Percentiles rank a stretch among this genome's conserved stretches.
phyloP scores from a whole-genome alignment of 2,888 invertebrate genomes.

The Caenorhabditis panamensis region DNA sequence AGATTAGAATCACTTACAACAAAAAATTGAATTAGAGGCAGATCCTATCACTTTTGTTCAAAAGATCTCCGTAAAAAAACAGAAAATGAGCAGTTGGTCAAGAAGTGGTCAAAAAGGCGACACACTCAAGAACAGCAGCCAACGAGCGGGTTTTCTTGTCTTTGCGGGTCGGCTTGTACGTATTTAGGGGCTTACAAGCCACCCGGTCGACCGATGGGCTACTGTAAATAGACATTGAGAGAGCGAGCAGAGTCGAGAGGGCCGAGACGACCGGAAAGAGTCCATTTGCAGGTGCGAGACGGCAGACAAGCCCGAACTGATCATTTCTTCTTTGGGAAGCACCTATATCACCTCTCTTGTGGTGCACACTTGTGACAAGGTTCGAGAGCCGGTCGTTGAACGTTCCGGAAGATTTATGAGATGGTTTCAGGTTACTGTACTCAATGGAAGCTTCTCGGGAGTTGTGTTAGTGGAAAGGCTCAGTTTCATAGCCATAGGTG shows the following conservation, averaged over 20 bases:
- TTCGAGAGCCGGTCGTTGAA: slow-evolving; percentile 8
- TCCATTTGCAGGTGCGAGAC: slow-evolving; percentile 67
- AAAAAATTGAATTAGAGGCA: too few relatives aligned
- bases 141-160: slow-evolving; percentile 12
- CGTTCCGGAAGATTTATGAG: neutral
- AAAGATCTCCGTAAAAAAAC: too few relatives aligned
- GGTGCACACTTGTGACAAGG: slow-evolving; percentile 70
- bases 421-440: slow-evolving; percentile 62
- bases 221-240: slow-evolving; percentile 41
- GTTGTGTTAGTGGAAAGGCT: slow-evolving; percentile 62
- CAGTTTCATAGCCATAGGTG: slow-evolving; percentile 65
- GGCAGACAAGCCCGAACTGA: slow-evolving; percentile 61
- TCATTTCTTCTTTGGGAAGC: slow-evolving; percentile 67
- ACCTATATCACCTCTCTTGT: slow-evolving; percentile 68
- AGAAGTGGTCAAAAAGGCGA: slow-evolving; percentile 3
- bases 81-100: slow-evolving; percentile 1
- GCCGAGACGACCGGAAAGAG: slow-evolving; percentile 2
- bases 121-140: neutral
- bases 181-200: slow-evolving; percentile 58
- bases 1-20: too few relatives aligned
- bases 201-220: slow-evolving; percentile 26
- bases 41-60: too few relatives aligned
- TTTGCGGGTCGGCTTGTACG: slow-evolving; percentile 45
- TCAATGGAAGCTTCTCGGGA: slow-evolving; percentile 69
- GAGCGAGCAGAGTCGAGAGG: neutral